A percentile compares a stretch with the other conserved stretches of the same genome.
Evolutionary conservation across 2,797 vertebrate species (phyloP).

Genomic region (Petrocephalus sullivani): DNA sequence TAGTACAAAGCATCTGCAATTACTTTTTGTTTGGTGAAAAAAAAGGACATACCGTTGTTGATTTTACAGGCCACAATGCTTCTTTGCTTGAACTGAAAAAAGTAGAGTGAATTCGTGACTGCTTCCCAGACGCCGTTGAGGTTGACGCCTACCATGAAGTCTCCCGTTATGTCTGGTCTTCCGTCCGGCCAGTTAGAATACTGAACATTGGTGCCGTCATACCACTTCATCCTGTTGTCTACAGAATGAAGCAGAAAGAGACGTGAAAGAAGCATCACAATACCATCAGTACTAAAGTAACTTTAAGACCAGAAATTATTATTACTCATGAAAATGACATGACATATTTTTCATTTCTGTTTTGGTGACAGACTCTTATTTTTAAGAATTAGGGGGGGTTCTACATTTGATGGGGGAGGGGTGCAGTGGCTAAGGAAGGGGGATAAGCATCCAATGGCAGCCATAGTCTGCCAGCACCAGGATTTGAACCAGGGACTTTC

Average conservation of each 20-base stretch:
- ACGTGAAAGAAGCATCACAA: not conserved
- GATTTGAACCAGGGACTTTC: no score
- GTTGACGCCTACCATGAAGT: constrained; percentile 78
- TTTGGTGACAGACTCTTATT: not conserved
- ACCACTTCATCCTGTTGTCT: constrained; percentile 74
- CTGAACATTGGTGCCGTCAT: constrained; percentile 75
- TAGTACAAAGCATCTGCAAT: not conserved
- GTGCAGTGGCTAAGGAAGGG: no score
- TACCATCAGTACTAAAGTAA: not conserved
- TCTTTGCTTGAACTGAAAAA: constrained; percentile 64
- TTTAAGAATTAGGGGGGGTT: not conserved
- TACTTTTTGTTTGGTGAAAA: not conserved
- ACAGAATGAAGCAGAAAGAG: not conserved
- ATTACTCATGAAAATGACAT: not conserved
- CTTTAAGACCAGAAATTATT: not conserved
- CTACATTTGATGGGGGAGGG: not conserved
- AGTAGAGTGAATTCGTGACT: constrained; percentile 43
- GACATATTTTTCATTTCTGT: not conserved
- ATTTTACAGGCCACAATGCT: constrained; percentile 86
- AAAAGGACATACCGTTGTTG: constrained; percentile 72
- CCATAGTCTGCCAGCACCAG: no score
- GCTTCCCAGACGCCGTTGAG: constrained; percentile 74
- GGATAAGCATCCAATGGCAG: no score
- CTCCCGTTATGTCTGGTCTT: constrained; percentile 60
- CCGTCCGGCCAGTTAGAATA: constrained; percentile 85